Conservation (phyloP, 2,888 invertebrate species). For the Clivina fossor region DNA sequence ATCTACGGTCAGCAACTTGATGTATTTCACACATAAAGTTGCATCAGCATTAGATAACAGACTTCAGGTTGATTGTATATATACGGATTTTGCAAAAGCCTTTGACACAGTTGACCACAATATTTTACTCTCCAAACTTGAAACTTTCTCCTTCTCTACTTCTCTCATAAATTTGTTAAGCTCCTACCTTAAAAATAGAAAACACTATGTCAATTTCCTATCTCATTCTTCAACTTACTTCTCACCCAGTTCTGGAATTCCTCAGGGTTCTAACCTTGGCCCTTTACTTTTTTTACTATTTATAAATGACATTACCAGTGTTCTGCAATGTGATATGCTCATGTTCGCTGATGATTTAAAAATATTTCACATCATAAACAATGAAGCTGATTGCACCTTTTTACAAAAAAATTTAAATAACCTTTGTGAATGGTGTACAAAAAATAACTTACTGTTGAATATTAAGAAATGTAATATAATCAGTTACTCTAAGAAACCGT, state of each 20-base stretch:
- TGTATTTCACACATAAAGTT: constrained; percentile 23
- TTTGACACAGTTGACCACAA: not conserved
- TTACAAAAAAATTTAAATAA: not conserved
- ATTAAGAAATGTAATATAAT: not conserved
- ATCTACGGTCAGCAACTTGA: constrained; percentile 35
- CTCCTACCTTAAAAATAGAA: not conserved
- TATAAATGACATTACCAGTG: not conserved
- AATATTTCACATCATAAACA: not conserved
- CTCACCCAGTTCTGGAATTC: constrained; percentile 2
- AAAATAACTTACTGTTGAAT: not conserved
- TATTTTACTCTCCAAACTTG: not conserved
- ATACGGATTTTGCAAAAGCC: constrained; percentile 1
- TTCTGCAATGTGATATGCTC: not conserved
- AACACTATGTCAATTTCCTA: not conserved
- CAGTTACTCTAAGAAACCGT: not conserved
- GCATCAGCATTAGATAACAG: constrained; percentile 19
- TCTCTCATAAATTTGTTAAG: not conserved
- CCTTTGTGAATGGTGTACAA: not conserved
- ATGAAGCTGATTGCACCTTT: not conserved
- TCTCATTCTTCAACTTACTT: not conserved
- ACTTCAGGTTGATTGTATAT: not conserved
- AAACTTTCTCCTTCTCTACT: not conserved
- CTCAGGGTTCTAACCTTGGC: not conserved
- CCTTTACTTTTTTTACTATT: not conserved
- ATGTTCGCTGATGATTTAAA: not conserved